Base-by-base conservation (phyloP, 2,888 invertebrate species). In the Agrilus mali region DNA sequence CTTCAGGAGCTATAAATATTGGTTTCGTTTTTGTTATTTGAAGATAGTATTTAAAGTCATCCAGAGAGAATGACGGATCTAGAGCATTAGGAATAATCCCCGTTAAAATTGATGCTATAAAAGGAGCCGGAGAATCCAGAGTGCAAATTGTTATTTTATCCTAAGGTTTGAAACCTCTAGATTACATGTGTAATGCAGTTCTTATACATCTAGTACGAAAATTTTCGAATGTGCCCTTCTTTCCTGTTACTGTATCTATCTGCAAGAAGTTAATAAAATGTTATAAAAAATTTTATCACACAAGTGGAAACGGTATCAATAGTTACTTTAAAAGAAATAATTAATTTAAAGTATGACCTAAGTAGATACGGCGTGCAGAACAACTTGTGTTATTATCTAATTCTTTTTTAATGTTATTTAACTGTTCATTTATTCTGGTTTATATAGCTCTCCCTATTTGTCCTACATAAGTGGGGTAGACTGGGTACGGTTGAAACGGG, bases 91-190 rank as follows among this genome's bases (percentile, higher is more conserved):
- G 45, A 36, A 53, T 56, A 6, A 57, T 59, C 2, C 73, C 73
- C 6, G 70, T 58, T 50, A 64, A 71, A 3, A 70, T 48, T 0
- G 67, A 64, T 2, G 72, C 71, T 36, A 73, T 65, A 38, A 68
- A 63, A 0, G 73, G 71, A 20, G 72, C 60, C 4, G 58, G 57
- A 8, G 67, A 53, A 43, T 73, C 63, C 4, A 71, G 27, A 32
- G 69, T 68, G 60, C 72, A 71, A 1, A 72, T 46, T 1, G 65
- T 53, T 39, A 74, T 62, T 4, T 72, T 66, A 47, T 73, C 73
- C 1, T 67, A 66, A 2, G 49, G 46, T 39, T 58, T 48, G 2
- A 73, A 42, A 5, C 70, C 71, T 33, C 64, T 45, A 0, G 31
- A 14, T 1, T 31, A 33, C 42, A 47, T 45, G 31, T 43, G 38